A percentile compares a stretch with the other conserved stretches of the same genome.
phyloP scores from a whole-genome alignment of 2,888 invertebrate genomes.

The Diarsia brunnea region DNA sequence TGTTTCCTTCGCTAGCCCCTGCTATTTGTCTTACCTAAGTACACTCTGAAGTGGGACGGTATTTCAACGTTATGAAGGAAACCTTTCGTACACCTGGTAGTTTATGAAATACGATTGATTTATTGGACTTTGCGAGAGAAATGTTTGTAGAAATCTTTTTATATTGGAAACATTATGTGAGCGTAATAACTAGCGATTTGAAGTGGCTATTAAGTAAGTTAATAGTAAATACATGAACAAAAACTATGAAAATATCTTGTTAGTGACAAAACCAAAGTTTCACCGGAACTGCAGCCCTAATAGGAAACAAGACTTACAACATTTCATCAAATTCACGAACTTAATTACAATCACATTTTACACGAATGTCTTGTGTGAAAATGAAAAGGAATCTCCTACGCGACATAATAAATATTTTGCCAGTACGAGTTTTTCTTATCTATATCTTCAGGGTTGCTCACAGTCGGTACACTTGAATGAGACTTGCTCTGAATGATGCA shows the following conservation, averaged over 20 bases:
- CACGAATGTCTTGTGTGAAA: too few relatives aligned
- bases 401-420: too few relatives aligned
- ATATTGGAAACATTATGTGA: neutral
- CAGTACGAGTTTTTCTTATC: neutral
- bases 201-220: neutral
- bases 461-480: neutral
- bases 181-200: neutral
- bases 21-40: constrained; percentile 32
- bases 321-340: too few relatives aligned
- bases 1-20: constrained; percentile 35
- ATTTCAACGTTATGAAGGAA: constrained; percentile 7
- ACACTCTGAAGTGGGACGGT: neutral
- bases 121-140: constrained; percentile 15
- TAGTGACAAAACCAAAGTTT: neutral
- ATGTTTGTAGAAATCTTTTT: neutral
- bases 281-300: too few relatives aligned
- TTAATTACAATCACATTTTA: too few relatives aligned
- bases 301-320: too few relatives aligned
- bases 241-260: neutral
- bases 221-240: neutral
- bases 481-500: neutral
- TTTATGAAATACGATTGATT: constrained; percentile 25
- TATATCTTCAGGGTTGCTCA: neutral
- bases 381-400: too few relatives aligned
- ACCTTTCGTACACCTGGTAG: neutral